These are phyloP conservation scores for Galeopsomyia nigrocyanea DNA, from an alignment of 2,888 invertebrate genomes.

Conservation along the genomic window DNA sequence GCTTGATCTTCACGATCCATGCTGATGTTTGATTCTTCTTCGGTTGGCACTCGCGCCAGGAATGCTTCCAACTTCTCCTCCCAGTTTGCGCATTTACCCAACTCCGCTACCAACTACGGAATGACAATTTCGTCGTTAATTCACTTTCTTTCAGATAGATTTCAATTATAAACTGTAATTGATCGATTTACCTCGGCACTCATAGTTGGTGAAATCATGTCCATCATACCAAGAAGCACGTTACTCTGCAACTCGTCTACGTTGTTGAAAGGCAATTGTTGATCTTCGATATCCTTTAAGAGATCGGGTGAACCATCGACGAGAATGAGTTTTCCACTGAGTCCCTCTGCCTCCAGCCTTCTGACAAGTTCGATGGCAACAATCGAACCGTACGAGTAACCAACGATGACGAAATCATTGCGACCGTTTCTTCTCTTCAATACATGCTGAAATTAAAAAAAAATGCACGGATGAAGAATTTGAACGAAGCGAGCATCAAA, in stretches of 20 bases:
- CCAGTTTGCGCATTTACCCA: constrained; percentile 72
- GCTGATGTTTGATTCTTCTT: constrained; percentile 56
- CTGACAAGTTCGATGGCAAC: constrained; percentile 83
- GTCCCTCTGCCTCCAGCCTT: constrained; percentile 78
- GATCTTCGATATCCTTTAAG: constrained; percentile 72
- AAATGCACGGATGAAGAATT: neutral
- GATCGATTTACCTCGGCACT: constrained; percentile 64
- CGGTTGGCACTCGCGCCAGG: constrained; percentile 67
- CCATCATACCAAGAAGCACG: constrained; percentile 73
- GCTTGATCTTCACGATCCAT: constrained; percentile 66
- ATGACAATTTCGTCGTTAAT: neutral
- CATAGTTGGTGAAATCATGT: constrained; percentile 69
- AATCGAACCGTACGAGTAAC: constrained; percentile 90
- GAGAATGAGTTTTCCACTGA: constrained; percentile 77
- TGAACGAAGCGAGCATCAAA: neutral
- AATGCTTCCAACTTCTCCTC: constrained; percentile 73
- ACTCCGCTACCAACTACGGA: constrained; percentile 62
- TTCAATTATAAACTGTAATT: neutral
- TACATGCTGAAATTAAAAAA: constrained; percentile 70
- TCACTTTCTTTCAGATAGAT: neutral
- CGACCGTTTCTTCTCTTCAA: constrained; percentile 66
- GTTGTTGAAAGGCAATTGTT: constrained; percentile 69
- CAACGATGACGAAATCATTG: constrained; percentile 78
- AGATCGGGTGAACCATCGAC: constrained; percentile 87
- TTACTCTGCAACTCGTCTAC: constrained; percentile 73